Conservation (phyloP, 2,888 invertebrate species). For the Bombyx huttoni region DNA sequence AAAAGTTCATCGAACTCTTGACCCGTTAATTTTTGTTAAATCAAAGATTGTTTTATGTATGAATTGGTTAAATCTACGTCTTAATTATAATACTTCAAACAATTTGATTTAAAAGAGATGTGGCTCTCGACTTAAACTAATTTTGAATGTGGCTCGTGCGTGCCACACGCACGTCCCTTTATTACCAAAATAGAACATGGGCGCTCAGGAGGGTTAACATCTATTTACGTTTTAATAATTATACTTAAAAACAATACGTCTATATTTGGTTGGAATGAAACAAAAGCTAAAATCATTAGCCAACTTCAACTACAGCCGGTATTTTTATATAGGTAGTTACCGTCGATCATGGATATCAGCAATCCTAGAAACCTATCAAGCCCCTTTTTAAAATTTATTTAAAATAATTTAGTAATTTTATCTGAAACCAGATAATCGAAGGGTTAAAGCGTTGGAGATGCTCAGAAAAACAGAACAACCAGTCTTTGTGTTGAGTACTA, state of each 20-base stretch:
- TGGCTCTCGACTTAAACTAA: slow-evolving; percentile 21
- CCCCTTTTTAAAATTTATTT: no score
- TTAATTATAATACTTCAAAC: not conserved
- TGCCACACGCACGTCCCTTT: slow-evolving; percentile 25
- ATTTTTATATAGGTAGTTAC: no score
- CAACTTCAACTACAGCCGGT: no score
- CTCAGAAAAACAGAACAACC: no score
- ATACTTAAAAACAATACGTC: slow-evolving; percentile 1
- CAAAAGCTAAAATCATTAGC: no score
- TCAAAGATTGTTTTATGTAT: not conserved
- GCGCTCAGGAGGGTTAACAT: slow-evolving; percentile 45
- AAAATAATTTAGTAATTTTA: no score
- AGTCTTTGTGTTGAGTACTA: no score
- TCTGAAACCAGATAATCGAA: no score
- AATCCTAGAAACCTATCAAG: no score
- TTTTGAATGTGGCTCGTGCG: slow-evolving; percentile 40
- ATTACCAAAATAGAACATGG: slow-evolving; percentile 45
- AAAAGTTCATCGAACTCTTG: slow-evolving; percentile 38
- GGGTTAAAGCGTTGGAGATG: no score
- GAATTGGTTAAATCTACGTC: not conserved
- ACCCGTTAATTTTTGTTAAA: not conserved
- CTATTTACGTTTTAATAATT: slow-evolving; percentile 44
- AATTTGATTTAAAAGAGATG: slow-evolving; percentile 10
- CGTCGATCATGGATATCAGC: no score
- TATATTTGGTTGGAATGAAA: no score